Conservation (phyloP, 2,113 vertebrate species). For the Apistogramma diplotaenia region DNA sequence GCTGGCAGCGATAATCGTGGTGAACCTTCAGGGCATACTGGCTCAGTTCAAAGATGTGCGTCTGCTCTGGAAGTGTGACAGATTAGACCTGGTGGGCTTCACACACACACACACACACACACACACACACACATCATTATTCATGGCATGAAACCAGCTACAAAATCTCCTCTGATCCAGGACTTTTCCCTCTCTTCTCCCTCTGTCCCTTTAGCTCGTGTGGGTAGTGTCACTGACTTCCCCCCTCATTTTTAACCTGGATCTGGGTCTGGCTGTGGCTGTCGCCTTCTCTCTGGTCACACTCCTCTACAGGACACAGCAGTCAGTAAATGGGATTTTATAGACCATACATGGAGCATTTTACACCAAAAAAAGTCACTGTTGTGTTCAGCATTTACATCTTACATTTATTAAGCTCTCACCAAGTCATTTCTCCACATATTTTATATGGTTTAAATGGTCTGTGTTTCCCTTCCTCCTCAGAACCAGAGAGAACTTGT, state of each 20-base stretch:
- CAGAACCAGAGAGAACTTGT: not conserved
- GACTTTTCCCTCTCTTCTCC: not conserved
- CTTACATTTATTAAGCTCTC: not conserved
- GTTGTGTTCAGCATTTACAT: not conserved
- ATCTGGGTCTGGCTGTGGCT: conserved; percentile 80
- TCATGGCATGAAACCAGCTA: not conserved
- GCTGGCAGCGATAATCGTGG: conserved; percentile 86
- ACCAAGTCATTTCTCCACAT: not conserved
- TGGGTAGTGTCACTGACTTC: conserved; percentile 84
- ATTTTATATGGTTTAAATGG: not conserved
- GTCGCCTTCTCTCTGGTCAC: conserved; percentile 82
- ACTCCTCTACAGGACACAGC: conserved; percentile 84
- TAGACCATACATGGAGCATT: not conserved
- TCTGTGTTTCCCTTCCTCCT: not conserved
- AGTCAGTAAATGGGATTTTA: conserved; percentile 70
- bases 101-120: not conserved
- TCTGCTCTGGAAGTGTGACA: conserved; percentile 87
- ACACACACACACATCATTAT: not conserved
- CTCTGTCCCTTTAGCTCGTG: conserved; percentile 73
- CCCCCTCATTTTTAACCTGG: conserved; percentile 84
- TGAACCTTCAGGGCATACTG: conserved; percentile 88
- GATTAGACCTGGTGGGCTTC: conserved; percentile 82
- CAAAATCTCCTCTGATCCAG: not conserved
- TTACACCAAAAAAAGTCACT: not conserved
- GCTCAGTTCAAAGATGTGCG: conserved; percentile 84